Percentiles rank a stretch among this genome's conserved stretches.
Evolutionary conservation across 2,888 invertebrate genomes (phyloP).

Genomic region (Oscheius sp.): DNA sequence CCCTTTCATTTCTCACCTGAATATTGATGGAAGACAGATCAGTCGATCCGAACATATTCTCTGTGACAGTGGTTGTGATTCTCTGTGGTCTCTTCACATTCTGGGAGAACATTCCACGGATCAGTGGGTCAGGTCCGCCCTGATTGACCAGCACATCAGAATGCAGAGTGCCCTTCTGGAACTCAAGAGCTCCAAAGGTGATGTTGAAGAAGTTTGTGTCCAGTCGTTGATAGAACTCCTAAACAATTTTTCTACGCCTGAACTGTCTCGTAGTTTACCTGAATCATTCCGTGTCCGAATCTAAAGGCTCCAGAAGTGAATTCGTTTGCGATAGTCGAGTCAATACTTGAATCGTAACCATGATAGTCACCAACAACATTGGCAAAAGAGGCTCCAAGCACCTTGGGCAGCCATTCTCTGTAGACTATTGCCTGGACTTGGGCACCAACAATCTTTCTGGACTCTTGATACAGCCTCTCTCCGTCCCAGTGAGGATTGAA

Average conservation of each 20-base stretch:
- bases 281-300: slow-evolving; percentile 95
- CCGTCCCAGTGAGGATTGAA: slow-evolving; percentile 94
- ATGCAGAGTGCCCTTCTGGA: slow-evolving; percentile 93
- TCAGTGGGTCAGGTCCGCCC: slow-evolving; percentile 93
- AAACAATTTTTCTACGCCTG: slow-evolving; percentile 79
- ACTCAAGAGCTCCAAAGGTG: slow-evolving; percentile 83
- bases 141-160: slow-evolving; percentile 75
- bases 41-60: slow-evolving; percentile 81
- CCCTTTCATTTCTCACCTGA: slow-evolving; percentile 76
- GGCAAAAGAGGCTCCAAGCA: slow-evolving; percentile 84
- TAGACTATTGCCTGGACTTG: slow-evolving; percentile 75
- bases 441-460: slow-evolving; percentile 86
- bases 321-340: slow-evolving; percentile 91
- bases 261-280: slow-evolving; percentile 76
- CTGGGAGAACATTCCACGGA: slow-evolving; percentile 75
- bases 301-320: slow-evolving; percentile 94
- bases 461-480: slow-evolving; percentile 87
- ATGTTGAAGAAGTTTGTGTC: slow-evolving; percentile 85
- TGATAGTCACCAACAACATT: slow-evolving; percentile 83
- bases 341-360: slow-evolving; percentile 85
- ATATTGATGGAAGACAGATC: slow-evolving; percentile 95
- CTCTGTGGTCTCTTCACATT: slow-evolving; percentile 79
- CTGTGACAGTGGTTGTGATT: slow-evolving; percentile 90
- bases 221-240: slow-evolving; percentile 82
- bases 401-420: slow-evolving; percentile 88